Evolutionary conservation across 2,888 invertebrate genomes (phyloP).

Genomic region (Neuroscelio doddi): DNA sequence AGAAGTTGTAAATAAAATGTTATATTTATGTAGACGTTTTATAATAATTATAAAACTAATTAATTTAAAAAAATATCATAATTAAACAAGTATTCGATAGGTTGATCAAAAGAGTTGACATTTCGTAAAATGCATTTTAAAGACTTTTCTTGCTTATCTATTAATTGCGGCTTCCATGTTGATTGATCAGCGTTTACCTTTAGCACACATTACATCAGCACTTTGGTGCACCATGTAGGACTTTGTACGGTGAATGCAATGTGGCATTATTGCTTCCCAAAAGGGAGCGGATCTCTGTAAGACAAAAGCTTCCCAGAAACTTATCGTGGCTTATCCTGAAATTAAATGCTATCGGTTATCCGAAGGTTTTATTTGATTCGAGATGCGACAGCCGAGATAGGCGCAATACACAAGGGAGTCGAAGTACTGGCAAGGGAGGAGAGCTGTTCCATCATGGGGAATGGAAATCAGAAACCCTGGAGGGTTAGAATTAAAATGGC

Average conservation of each 20-base stretch:
- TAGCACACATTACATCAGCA: constrained; percentile 23
- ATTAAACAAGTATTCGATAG: too few relatives aligned
- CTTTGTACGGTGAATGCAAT: neutral
- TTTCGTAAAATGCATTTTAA: too few relatives aligned
- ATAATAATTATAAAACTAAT: too few relatives aligned
- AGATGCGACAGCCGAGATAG: constrained; percentile 65
- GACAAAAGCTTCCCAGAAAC: constrained; percentile 45
- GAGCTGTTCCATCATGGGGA: constrained; percentile 54
- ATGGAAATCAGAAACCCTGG: constrained; percentile 59
- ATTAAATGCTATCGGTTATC: constrained; percentile 62
- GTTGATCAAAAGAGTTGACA: too few relatives aligned
- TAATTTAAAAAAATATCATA: too few relatives aligned
- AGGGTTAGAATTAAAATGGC: constrained; percentile 67
- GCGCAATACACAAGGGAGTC: constrained; percentile 41
- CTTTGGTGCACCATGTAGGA: constrained; percentile 11
- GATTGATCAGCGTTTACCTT: constrained; percentile 28
- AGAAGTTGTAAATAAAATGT: too few relatives aligned
- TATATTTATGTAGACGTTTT: too few relatives aligned
- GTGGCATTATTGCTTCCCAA: constrained; percentile 15
- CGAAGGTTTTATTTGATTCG: constrained; percentile 63
- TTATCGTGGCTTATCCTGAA: constrained; percentile 56
- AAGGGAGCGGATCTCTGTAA: constrained; percentile 12
- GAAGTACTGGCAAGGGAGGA: constrained; percentile 33
- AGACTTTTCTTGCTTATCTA: neutral
- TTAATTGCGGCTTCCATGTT: constrained; percentile 4